Evolutionary conservation across 2,113 vertebrate genomes (phyloP), one percentile per base, ranked within the genome.

Genomic region (Oryzias melastigma): DNA sequence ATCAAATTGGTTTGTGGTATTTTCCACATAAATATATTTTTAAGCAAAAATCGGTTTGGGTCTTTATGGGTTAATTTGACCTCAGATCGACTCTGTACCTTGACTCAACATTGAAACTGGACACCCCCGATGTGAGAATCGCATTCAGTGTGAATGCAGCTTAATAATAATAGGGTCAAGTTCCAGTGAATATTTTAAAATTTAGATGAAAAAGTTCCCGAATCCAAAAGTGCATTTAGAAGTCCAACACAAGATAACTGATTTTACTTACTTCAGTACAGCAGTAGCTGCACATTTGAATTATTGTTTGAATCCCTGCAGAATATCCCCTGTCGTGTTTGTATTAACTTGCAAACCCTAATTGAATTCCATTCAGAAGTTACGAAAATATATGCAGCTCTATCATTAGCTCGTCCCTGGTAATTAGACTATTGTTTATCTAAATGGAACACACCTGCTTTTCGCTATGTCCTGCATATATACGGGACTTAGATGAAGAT

Each of bases 381-480:
- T 69, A 25, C 60, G 60, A 65, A 63, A 70, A 67, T 60, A 58
- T 47, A 65, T 71, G 62, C 52, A 5, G 52, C 58, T 84, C 58
- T 42, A 65, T 76, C 63, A 80, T 77, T 81, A 73, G 47, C 65
- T 56, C 67, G 35, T 75, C 57, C 73, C 55, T 61, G 59, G 71
- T 85, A 85, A 84, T 85, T 71, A 82, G 67, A 63, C 42, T 51
- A 62, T 57, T 72, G 73, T 81, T 72, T 73, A 84, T 80, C 75
- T 67, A 52, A 80, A 82, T 65, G 66, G 65, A 81, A 72, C 64
- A 66, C 46, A 80, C 77, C 68, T 85, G 65, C 40, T 71, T 71
- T 65, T 69, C 66, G 59, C 78, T 74, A 78, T 85, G 70, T 71
- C 60, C 20, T 55, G 67, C 53, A 42, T 57, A 55, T 60, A 20